These are phyloP conservation scores for Brachionus rubens DNA, from an alignment of 1,140 invertebrate genomes.

Conservation along the genomic window DNA sequence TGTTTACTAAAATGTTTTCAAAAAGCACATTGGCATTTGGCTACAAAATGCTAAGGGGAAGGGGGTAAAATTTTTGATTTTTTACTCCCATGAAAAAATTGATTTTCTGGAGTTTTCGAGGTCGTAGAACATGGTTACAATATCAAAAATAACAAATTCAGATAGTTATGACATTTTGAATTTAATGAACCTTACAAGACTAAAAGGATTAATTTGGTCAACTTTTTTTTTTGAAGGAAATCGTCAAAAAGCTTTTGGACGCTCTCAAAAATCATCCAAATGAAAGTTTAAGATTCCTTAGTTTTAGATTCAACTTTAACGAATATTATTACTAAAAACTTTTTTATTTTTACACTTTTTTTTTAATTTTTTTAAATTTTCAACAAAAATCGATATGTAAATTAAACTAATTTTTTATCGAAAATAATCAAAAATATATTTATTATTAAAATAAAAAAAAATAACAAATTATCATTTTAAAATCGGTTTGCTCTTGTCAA, in stretches of 20 bases:
- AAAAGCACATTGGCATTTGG: no score
- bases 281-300: conserved; percentile 77
- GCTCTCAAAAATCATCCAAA: conserved; percentile 72
- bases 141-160: no score
- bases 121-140: no score
- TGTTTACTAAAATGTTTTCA: no score
- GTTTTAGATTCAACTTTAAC: conserved; percentile 84
- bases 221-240: conserved; percentile 63
- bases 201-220: neutral
- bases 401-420: neutral
- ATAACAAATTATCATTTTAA: neutral
- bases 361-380: neutral
- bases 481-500: conserved; percentile 80
- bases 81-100: no score
- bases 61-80: no score
- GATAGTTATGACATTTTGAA: no score
- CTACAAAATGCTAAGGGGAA: no score
- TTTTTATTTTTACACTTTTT: neutral
- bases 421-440: no score
- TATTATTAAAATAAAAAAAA: neutral
- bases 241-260: conserved; percentile 75
- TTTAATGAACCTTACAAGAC: no score
- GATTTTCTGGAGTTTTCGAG: no score
- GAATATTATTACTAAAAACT: conserved; percentile 69
- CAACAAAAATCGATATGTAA: neutral